phyloP scores from a whole-genome alignment of 2,888 invertebrate genomes.

The Metalampra italica region DNA sequence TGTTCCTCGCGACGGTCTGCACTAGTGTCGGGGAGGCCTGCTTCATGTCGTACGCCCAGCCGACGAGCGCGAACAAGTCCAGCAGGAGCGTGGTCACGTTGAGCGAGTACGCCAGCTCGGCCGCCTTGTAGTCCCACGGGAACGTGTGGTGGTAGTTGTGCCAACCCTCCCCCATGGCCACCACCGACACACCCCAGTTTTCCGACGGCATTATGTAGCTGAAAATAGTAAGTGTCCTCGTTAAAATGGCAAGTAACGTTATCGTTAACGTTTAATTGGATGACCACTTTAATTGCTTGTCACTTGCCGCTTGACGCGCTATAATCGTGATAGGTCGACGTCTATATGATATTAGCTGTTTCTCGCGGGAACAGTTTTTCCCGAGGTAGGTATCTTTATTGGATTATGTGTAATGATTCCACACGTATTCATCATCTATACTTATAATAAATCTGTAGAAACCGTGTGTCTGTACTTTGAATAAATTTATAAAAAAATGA shows the following conservation, averaged over 20 bases:
- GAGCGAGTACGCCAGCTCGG: constrained; percentile 86
- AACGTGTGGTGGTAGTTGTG: constrained; percentile 97
- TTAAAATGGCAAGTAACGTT: background rate
- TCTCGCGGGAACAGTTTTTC: no score
- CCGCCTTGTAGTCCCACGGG: constrained; percentile 95
- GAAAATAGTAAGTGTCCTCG: constrained; percentile 19
- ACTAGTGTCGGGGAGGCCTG: constrained; percentile 78
- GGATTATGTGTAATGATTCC: no score
- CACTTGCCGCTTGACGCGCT: no score
- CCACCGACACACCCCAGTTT: constrained; percentile 84
- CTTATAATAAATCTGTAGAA: no score
- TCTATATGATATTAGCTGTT: no score
- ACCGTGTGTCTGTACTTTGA: no score
- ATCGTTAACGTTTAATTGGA: background rate
- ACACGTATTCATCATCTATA: no score
- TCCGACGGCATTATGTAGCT: constrained; percentile 89
- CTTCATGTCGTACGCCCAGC: constrained; percentile 89
- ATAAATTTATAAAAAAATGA: no score
- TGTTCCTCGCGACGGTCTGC: constrained; percentile 67
- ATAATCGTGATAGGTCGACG: no score
- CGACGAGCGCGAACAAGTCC: constrained; percentile 83
- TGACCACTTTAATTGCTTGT: no score
- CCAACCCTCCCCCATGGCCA: constrained; percentile 93
- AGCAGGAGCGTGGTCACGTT: constrained; percentile 85
- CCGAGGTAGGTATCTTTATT: no score